A percentile compares a stretch with the other conserved stretches of the same genome.
phyloP scores from a whole-genome alignment of 2,113 vertebrate species.

The Oplegnathus fasciatus region DNA sequence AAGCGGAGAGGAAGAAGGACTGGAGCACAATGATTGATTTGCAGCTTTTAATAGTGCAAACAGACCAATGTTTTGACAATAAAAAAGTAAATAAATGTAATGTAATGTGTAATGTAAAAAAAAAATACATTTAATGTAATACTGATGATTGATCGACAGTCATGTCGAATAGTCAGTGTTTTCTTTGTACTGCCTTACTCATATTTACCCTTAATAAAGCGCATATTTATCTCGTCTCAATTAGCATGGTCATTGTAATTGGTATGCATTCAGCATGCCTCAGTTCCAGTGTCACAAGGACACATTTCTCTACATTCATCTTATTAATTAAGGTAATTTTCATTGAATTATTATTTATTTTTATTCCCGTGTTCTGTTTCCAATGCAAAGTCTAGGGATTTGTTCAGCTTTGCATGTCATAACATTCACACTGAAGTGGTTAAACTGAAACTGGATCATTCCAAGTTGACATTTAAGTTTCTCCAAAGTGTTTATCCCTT shows the following conservation, averaged over 20 bases:
- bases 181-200: not conserved
- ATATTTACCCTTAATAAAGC: not conserved
- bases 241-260: not conserved
- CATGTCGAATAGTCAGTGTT: not conserved
- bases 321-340: not conserved
- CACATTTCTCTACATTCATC: not conserved
- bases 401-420: not conserved
- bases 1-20: not conserved
- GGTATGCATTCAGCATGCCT: not conserved
- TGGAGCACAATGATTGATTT: not conserved
- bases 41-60: not conserved
- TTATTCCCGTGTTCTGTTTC: not conserved
- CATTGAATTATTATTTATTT: not conserved
- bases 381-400: slow-evolving; percentile 7
- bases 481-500: not conserved
- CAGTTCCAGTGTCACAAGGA: not conserved
- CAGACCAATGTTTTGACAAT: not conserved
- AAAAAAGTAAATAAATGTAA: no score
- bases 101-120: no score
- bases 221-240: not conserved
- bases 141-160: not conserved
- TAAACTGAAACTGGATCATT: not conserved
- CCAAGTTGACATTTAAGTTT: not conserved
- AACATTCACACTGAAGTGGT: not conserved
- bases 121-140: no score